Conservation (phyloP, 2,888 invertebrate species). For the Uloborus plumipes region DNA sequence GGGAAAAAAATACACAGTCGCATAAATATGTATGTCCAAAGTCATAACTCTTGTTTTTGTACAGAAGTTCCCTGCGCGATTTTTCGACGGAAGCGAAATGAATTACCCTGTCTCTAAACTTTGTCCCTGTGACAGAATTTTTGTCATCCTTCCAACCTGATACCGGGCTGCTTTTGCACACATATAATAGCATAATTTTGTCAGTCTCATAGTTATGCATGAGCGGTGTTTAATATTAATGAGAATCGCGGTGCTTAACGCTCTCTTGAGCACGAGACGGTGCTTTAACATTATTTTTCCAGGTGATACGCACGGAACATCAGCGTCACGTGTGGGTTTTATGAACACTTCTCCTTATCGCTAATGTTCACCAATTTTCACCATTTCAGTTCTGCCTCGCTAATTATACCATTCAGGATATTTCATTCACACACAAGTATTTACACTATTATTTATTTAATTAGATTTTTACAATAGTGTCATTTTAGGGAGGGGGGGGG, state of each 20-base stretch:
- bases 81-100: constrained; percentile 1
- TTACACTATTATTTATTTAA: too few relatives aligned
- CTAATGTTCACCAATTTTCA: constrained; percentile 13
- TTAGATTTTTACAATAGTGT: too few relatives aligned
- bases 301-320: not conserved
- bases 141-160: too few relatives aligned
- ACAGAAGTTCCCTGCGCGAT: not conserved
- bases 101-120: not conserved
- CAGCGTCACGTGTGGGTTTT: not conserved
- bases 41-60: too few relatives aligned
- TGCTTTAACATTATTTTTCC: not conserved
- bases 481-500: too few relatives aligned
- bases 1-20: too few relatives aligned
- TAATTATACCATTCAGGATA: not conserved
- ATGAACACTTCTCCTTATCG: not conserved
- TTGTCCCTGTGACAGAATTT: not conserved
- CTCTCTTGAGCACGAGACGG: constrained; percentile 14
- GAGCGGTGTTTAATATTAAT: constrained; percentile 46
- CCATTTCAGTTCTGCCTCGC: not conserved
- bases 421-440: not conserved
- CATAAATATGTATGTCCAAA: too few relatives aligned
- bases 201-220: constrained; percentile 22
- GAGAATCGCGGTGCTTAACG: constrained; percentile 30
- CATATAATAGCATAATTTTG: constrained; percentile 31
- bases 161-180: not conserved